Conservation (phyloP, 2,113 vertebrate species). For the Podiceps cristatus region DNA sequence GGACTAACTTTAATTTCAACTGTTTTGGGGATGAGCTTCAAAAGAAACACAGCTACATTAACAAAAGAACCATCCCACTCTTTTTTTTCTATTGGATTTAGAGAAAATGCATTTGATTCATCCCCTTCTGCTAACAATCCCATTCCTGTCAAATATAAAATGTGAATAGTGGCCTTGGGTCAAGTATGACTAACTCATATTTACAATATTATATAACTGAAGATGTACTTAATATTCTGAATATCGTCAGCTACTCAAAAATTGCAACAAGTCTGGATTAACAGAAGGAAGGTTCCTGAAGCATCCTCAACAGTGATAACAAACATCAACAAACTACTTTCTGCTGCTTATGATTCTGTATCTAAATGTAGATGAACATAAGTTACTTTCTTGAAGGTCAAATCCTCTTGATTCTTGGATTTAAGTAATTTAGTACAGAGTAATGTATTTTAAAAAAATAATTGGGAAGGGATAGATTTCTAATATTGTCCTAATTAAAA, state of each 20-base stretch:
- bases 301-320: not conserved
- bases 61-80: not conserved
- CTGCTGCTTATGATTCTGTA: not conserved
- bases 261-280: not conserved
- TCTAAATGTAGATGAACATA: not conserved
- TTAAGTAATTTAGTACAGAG: not conserved
- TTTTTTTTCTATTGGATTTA: not conserved
- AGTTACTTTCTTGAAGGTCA: not conserved
- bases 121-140: not conserved
- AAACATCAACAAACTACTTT: not conserved
- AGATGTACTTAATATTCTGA: constrained; percentile 7
- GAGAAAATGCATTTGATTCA: not conserved
- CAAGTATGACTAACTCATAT: constrained; percentile 18
- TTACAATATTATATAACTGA: not conserved
- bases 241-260: not conserved
- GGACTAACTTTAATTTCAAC: not conserved
- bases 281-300: not conserved
- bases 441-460: not conserved
- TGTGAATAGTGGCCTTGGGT: not conserved
- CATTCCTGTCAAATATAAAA: not conserved
- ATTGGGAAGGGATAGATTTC: not conserved
- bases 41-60: not conserved
- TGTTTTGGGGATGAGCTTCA: not conserved
- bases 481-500: not conserved
- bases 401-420: not conserved